Base-by-base conservation (phyloP, 1,140 invertebrate genomes). In the Drosophila asahinai region DNA sequence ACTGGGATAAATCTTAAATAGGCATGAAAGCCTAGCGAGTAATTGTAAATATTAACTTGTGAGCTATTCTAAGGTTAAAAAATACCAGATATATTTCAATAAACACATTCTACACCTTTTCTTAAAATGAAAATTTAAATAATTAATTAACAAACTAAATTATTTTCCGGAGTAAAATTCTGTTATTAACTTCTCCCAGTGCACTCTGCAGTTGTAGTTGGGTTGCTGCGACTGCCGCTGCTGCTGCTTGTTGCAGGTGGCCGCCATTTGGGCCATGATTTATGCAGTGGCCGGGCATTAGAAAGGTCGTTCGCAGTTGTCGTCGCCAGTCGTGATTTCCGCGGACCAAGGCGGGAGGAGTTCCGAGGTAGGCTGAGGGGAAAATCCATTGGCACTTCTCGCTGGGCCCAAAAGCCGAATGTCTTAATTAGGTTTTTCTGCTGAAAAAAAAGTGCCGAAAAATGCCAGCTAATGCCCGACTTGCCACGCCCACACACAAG, bases 401-500 rank as follows among this genome's bases (percentile, higher is more conserved):
- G 11, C 47, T 60, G 48, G 33, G 38, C 47, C 36, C 25, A 25
- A 19, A 25, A 49, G 62, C 15, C 73, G 19, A 19, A 77, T 30
- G 65, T 62, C 75, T 78, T 78, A 78, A 78, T 78, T 78, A 78
- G 75, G 57, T 78, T 78, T 55, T 77, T 65, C 51, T 48, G 22
- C 17, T 30, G 38, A 70, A 68, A 63, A 73, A 62, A 60, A 52
- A 73, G 59, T 64, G 59, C 49, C 70, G 48, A 75, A 75, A 74
- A 72, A 49, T 67, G 5, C 45, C 55, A 40, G 67, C 63, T 68
- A 75, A 75, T 48, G 49, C 45, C 48, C 49, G n/a, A 15, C 58
- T 30, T 49, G 52, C 40, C 74, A 66, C 74, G 66, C 66, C 64
- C 45, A 54, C 43, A 57, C 76, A 9, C 42, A 52, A 30, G 19